Percentiles rank a stretch among this genome's conserved stretches.
Evolutionary conservation across 2,888 invertebrate genomes (phyloP).

Genomic region (Brassicogethes aeneus): DNA sequence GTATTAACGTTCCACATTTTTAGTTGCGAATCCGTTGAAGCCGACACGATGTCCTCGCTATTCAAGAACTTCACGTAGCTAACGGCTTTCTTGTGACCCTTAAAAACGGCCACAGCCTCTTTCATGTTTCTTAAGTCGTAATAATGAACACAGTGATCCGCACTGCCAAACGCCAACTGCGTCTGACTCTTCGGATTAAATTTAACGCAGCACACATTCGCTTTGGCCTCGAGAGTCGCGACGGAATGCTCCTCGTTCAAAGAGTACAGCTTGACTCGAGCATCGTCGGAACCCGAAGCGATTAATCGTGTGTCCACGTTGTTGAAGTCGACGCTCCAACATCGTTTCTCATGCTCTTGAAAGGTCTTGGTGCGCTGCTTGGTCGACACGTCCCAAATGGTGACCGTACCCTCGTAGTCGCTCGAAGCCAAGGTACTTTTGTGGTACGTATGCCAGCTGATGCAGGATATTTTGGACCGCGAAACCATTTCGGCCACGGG

Average conservation of each 20-base stretch:
- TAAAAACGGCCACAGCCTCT: constrained; percentile 71
- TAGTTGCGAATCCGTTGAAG: constrained; percentile 83
- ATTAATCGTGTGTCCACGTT: constrained; percentile 80
- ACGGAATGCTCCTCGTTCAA: constrained; percentile 80
- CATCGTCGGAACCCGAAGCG: constrained; percentile 89
- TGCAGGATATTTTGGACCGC: constrained; percentile 87
- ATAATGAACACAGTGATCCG: constrained; percentile 94
- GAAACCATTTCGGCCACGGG: constrained; percentile 88
- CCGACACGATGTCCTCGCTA: constrained; percentile 77
- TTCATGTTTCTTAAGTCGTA: constrained; percentile 83
- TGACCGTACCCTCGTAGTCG: constrained; percentile 91
- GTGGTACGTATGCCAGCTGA: constrained; percentile 90
- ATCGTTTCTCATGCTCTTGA: constrained; percentile 89
- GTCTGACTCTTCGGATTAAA: constrained; percentile 78
- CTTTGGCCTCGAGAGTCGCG: constrained; percentile 83
- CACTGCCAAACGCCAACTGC: constrained; percentile 91
- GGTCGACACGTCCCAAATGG: constrained; percentile 83
- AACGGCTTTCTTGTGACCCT: constrained; percentile 84
- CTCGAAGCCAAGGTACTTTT: constrained; percentile 80
- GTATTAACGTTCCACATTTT: constrained; percentile 83
- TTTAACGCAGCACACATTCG: constrained; percentile 93
- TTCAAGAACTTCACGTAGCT: constrained; percentile 90
- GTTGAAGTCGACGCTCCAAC: constrained; percentile 95
- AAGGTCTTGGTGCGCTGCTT: constrained; percentile 65
- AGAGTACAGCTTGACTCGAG: constrained; percentile 87